Conservation (phyloP, 2,113 vertebrate genomes). For the Platichthys stellatus region DNA sequence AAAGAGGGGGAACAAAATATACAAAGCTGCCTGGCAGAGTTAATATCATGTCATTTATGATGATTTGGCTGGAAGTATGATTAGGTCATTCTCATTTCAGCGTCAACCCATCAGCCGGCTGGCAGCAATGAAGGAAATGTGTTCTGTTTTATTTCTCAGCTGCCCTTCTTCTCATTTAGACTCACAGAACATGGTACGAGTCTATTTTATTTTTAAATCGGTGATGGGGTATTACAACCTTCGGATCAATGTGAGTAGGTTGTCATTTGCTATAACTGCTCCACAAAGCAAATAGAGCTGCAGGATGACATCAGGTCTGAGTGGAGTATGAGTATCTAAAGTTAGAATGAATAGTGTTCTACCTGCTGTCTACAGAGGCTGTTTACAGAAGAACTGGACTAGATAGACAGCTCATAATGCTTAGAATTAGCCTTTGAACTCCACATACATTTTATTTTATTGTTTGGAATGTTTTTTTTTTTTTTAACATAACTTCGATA, state of each 20-base stretch:
- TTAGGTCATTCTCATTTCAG: constrained; percentile 70
- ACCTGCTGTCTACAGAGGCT: too few relatives aligned
- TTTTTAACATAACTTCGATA: too few relatives aligned
- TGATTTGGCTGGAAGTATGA: constrained; percentile 64
- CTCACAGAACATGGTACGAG: neutral
- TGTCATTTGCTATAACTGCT: constrained; percentile 24
- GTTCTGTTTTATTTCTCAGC: constrained; percentile 45
- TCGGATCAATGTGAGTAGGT: constrained; percentile 39
- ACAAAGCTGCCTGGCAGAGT: constrained; percentile 58
- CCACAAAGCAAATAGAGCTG: constrained; percentile 18
- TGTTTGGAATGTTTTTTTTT: too few relatives aligned
- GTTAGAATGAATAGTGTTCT: too few relatives aligned
- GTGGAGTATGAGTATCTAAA: neutral
- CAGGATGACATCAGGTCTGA: neutral
- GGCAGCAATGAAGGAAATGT: constrained; percentile 35
- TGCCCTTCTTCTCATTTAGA: constrained; percentile 32
- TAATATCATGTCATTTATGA: constrained; percentile 67
- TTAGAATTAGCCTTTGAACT: too few relatives aligned
- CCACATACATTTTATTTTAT: too few relatives aligned
- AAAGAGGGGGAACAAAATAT: constrained; percentile 42
- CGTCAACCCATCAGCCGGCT: constrained; percentile 36
- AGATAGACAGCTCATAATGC: too few relatives aligned
- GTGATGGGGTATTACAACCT: constrained; percentile 13
- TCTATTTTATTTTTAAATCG: constrained; percentile 23
- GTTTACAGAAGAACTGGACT: too few relatives aligned